Evolutionary conservation across 2,113 vertebrate genomes (phyloP), one percentile per base, ranked within the genome.

Genomic region (Odocoileus virginianus): DNA sequence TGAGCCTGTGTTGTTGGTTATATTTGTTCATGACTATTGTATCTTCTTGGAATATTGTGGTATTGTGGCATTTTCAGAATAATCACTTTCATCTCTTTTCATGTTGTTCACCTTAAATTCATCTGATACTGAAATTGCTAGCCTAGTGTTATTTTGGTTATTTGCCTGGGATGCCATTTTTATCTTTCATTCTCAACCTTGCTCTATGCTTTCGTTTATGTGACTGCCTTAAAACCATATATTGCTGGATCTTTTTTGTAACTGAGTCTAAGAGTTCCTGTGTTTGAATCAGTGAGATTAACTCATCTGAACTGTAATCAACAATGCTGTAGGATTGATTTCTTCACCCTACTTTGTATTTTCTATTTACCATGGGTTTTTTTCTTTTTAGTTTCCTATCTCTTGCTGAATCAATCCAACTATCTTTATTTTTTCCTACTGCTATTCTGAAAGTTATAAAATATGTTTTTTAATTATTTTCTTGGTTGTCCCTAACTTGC

Each of bases 21-120:
- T 88, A 82, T 97, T 93, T 95, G 91, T 57, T 67, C 86, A 45
- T 54, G 60, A 79, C 50, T 89, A 93, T 94, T 97, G 79, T 28
- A 58, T 87, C 83, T 97, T 97, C 97, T 94, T 87, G 89, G 95
- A 98, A 98, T 96, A 92, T 7, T 89, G 74, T 55, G 5, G 27
- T 82, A 82, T 55, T 91, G 33, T 55, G 21, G 19, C 50, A 92
- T 89, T 97, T 96, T 60, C 50, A 94, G 94, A 97, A 91, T 52
- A 50, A 94, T 79, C 36, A 43, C 15, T 82, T 88, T 91, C 81
- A 91, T 85, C 64, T 57, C 79, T 89, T 87, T 92, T 94, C 54
- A 55, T 79, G 64, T 71, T 71, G 52, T 55, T 93, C 57, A 64
- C 45, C 96, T 93, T 96, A 93, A 97, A 89, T 81, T 94, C 91